Evolutionary conservation across 2,113 vertebrate genomes (phyloP).

Genomic region (Eidolon helvum): DNA sequence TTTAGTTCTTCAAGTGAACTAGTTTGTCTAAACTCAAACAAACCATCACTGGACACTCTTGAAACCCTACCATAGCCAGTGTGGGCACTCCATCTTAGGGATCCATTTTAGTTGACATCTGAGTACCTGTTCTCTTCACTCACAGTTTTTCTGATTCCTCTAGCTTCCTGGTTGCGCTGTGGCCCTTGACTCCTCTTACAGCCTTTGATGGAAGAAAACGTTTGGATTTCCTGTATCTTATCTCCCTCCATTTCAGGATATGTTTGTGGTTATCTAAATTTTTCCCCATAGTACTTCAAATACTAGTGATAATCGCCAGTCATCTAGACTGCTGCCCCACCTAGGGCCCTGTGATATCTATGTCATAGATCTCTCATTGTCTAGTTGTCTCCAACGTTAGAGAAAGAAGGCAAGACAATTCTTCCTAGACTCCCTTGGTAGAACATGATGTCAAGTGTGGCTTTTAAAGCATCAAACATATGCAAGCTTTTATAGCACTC

Average conservation of each 20-base stretch:
- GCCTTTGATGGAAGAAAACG: background rate
- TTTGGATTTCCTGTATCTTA: background rate
- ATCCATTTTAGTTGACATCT: background rate
- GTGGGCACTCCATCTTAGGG: background rate
- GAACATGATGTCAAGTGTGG: background rate
- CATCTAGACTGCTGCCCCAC: background rate
- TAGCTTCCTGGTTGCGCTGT: background rate
- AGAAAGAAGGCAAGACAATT: background rate
- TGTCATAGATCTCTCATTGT: background rate
- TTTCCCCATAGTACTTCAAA: background rate
- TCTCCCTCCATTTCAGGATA: background rate
- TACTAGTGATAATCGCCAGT: background rate
- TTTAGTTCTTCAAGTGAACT: background rate
- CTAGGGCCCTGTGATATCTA: background rate
- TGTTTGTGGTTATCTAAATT: background rate
- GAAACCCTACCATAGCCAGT: background rate
- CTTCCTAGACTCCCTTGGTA: background rate
- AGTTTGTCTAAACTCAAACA: background rate
- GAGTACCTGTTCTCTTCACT: background rate
- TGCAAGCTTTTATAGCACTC: background rate
- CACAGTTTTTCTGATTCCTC: background rate
- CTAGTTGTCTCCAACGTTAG: background rate
- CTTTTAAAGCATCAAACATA: background rate
- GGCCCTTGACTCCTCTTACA: background rate
- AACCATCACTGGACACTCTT: background rate